These are phyloP conservation scores for Eleutherodactylus coqui DNA, from an alignment of 2,797 vertebrate genomes.

Conservation along the genomic window DNA sequence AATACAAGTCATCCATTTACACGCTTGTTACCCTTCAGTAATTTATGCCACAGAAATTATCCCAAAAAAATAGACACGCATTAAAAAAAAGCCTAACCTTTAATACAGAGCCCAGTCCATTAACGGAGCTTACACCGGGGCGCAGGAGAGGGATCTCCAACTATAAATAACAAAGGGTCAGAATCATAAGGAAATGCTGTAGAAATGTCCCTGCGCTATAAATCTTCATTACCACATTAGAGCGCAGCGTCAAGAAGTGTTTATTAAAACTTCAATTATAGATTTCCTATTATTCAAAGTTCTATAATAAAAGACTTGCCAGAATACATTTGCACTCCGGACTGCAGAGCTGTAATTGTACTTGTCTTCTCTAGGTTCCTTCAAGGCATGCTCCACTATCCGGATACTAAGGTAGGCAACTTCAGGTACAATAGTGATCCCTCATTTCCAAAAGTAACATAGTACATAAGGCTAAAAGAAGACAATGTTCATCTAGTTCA, in stretches of 20 bases:
- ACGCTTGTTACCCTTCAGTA: constrained; percentile 50
- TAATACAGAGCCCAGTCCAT: constrained; percentile 15
- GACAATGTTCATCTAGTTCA: no score
- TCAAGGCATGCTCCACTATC: background rate
- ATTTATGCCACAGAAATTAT: constrained; percentile 56
- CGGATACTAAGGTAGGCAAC: background rate
- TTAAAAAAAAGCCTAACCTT: constrained; percentile 30
- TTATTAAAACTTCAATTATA: constrained; percentile 17
- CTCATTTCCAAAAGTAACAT: no score
- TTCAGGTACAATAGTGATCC: no score
- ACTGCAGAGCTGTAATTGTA: background rate
- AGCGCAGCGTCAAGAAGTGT: background rate
- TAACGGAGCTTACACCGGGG: constrained; percentile 1
- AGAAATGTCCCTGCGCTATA: background rate
- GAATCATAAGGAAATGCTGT: background rate
- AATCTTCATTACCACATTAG: background rate
- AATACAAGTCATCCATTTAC: constrained; percentile 45
- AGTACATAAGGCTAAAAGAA: no score
- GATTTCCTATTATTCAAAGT: background rate
- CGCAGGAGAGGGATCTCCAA: background rate
- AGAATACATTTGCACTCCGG: background rate
- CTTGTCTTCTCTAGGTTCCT: background rate
- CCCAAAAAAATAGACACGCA: constrained; percentile 38
- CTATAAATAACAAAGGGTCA: constrained; percentile 31
- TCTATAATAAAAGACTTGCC: background rate